These are phyloP conservation scores for Siderastrea radians DNA, from an alignment of 92 coral and sea anemone genomes.

Conservation along the genomic window DNA sequence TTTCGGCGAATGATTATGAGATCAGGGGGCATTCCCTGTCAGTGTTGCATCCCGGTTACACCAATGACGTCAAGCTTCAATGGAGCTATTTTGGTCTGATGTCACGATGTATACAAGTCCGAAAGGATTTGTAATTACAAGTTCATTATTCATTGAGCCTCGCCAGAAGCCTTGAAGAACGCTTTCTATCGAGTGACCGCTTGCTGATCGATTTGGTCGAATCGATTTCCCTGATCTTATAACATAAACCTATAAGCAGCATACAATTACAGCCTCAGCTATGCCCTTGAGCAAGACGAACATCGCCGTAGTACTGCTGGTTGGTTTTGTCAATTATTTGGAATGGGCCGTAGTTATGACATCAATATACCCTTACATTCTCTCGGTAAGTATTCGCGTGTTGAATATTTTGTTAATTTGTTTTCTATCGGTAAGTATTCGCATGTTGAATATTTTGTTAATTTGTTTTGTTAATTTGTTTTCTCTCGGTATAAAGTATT, in stretches of 20 bases:
- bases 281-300: constrained; percentile 65
- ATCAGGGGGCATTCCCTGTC: neutral
- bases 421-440: constrained; percentile 50
- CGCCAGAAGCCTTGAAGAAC: neutral
- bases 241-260: neutral
- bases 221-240: no score
- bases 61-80: constrained; percentile 1
- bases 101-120: no score
- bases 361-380: constrained; percentile 72
- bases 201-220: neutral
- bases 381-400: constrained; percentile 55
- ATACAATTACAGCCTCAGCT: neutral
- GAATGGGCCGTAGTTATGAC: constrained; percentile 86
- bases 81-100: no score
- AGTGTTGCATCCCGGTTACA: no score
- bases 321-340: constrained; percentile 78
- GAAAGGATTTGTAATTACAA: no score
- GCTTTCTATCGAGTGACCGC: neutral
- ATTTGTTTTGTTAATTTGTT: no score
- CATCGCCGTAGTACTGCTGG: constrained; percentile 52
- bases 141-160: no score
- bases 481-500: constrained; percentile 68
- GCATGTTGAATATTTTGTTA: neutral
- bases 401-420: neutral
- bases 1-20: no score